Evolutionary conservation across 2,888 invertebrate species (phyloP), one percentile per base, ranked within the genome.

Genomic region (Drosophila acutilabella): DNA sequence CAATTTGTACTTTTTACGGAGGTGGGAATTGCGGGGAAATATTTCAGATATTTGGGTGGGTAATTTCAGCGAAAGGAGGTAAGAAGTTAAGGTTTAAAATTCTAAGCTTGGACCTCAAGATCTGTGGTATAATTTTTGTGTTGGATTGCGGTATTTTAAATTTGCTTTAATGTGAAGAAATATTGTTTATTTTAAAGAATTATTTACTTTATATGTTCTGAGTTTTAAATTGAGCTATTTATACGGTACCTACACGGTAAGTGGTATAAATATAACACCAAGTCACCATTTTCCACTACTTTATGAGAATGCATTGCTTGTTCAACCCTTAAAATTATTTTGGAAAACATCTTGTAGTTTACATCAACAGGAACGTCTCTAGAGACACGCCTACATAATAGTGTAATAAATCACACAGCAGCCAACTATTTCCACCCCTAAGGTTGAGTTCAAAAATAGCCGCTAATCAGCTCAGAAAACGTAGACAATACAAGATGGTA

Each of bases 401-500:
- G 11, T 11, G 7, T 30, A 36, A 56, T 56, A 44, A 57, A 57
- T 47, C 47, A 57, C 36, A 6, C 10, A 23, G 33, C 30, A 44
- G 14, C 7, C 18, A 56, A 14, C 1, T 4, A 44, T 56, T 56
- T 56, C 54, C 20, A 56, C 54, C 54, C 42, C 20, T 20, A 33
- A 44, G 7, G 8, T 13, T 3, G 10, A 10, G 6, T 4, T 33
- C 33, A 20, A 56, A 56, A 36, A 44, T 56, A 56, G 44, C 18
- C 33, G 42, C n/a, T 30, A 54, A 54, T 42, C 30, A 42, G 42
- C 18, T 33, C 1, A 18, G 1, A 53, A 44, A 10, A n/a, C 4
- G n/a, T 5, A 18, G 18, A 11, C 20, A 23, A 44, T 18, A 42
- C 11, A 66, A 36, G 36, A 65, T 65, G 51, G 51, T 4, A 16